Evolutionary conservation across 2,888 invertebrate genomes (phyloP), one percentile per base, ranked within the genome.

Genomic region (Vannuccia rotundouncinata): DNA sequence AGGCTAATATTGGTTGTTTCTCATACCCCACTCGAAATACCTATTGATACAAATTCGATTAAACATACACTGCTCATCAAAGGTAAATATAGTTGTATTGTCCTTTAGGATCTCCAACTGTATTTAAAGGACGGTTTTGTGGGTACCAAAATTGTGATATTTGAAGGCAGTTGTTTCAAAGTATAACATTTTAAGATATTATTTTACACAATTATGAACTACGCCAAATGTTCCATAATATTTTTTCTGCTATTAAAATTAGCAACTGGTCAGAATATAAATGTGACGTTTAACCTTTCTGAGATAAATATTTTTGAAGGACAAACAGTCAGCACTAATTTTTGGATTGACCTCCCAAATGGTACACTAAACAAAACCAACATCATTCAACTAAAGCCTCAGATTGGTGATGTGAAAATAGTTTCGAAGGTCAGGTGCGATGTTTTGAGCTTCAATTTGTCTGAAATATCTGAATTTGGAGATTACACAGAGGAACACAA

Each of bases 341-440:
- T 29, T 76, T 76, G 27, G 27, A 28, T 76, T 76, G n/a, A n/a
- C n/a, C 29, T 76, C 76, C 17, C 76, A 17, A 76, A 29, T 29
- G 28, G 28, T 29, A 28, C 29, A 22, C 5, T 28, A 25, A 29
- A 29, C 28, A 29, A n/a, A 22, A 76, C 10, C 29, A 25, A 10
- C 10, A 1, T 76, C 29, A 10, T 28, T 29, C 10, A 76, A 29
- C 17, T 76, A 29, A 29, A 27, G 27, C 10, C 76, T 29, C 1
- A 5, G 5, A n/a, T 28, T 25, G 76, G 17, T 17, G 17, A 45
- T 17, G 10, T 45, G 45, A 45, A 45, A 45, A 45, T 45, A 45
- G 45, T 45, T 17, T 45, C 45, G 10, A 5, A 13, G 45, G 45
- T 13, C 10, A 17, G 10, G 10, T 45, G 45, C 45, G 45, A 45